phyloP scores from a whole-genome alignment of 2,113 vertebrate species.

The Hippocampus comes region DNA sequence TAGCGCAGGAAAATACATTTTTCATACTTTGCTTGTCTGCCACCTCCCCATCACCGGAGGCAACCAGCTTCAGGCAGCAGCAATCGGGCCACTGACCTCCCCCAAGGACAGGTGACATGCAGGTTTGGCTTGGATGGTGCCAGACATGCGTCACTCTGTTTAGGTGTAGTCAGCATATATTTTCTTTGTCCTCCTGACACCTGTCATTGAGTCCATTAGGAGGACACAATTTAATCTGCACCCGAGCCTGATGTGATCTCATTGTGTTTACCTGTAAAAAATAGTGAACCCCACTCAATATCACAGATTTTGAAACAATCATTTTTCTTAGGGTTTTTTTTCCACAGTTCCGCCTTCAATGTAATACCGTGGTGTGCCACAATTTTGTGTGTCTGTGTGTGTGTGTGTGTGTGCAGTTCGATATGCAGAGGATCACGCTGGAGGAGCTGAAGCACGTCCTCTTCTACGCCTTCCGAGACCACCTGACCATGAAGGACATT shows the following conservation, averaged over 20 bases:
- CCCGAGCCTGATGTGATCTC: background rate
- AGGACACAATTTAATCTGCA: background rate
- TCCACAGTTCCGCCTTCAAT: no score
- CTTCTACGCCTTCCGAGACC: conserved; percentile 96
- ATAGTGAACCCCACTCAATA: no score
- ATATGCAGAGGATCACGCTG: conserved; percentile 96
- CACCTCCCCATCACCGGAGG: background rate
- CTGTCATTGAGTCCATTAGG: background rate
- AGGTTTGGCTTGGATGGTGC: background rate
- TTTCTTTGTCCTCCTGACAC: background rate
- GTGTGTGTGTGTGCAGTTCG: conserved; percentile 77
- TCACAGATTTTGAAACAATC: no score
- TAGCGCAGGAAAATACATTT: conserved; percentile 2
- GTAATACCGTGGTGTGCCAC: background rate
- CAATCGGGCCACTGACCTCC: background rate
- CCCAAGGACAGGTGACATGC: background rate
- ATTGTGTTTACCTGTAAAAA: no score
- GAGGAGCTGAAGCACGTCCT: conserved; percentile 98
- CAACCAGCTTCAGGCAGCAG: background rate
- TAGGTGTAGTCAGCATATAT: background rate
- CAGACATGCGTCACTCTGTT: background rate
- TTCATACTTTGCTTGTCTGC: conserved; percentile 2
- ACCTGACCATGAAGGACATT: conserved; percentile 98
- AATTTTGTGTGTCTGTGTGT: background rate
- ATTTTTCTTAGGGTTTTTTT: no score